phyloP scores from a whole-genome alignment of 2,797 vertebrate genomes.

The Rhynchonycteris naso region DNA sequence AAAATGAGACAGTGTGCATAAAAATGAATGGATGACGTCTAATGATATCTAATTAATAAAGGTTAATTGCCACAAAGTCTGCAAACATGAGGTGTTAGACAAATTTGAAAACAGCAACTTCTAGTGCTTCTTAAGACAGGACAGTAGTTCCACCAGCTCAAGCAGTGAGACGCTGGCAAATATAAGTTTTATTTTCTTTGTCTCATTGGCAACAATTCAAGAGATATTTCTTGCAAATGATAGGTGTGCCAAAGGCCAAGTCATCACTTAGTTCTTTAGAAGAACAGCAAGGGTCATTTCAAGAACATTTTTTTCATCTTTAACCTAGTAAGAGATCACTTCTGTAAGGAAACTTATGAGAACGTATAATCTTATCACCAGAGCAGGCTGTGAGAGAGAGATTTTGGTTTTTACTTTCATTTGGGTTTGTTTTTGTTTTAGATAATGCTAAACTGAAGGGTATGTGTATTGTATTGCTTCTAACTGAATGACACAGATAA shows the following conservation, averaged over 20 bases:
- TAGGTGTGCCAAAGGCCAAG: constrained; percentile 43
- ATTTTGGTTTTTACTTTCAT: not conserved
- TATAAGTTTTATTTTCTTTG: constrained; percentile 26
- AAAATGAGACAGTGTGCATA: not conserved
- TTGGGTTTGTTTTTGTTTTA: constrained; percentile 33
- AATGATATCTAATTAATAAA: not conserved
- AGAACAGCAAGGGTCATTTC: constrained; percentile 16
- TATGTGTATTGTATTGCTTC: not conserved
- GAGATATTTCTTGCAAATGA: constrained; percentile 10
- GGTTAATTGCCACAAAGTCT: not conserved
- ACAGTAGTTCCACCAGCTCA: not conserved
- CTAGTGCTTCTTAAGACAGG: not conserved
- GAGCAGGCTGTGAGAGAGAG: not conserved
- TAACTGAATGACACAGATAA: not conserved
- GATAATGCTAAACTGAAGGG: not conserved
- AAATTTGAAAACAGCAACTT: constrained; percentile 6
- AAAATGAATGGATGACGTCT: not conserved
- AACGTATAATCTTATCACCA: not conserved
- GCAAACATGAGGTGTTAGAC: not conserved
- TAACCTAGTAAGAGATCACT: not conserved
- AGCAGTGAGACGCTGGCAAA: constrained; percentile 20
- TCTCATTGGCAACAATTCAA: not conserved
- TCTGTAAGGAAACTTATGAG: not conserved
- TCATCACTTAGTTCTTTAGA: constrained; percentile 29
- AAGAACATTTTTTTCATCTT: constrained; percentile 20